Conservation (phyloP, 2,113 vertebrate genomes). For the Nannospalax galili region DNA sequence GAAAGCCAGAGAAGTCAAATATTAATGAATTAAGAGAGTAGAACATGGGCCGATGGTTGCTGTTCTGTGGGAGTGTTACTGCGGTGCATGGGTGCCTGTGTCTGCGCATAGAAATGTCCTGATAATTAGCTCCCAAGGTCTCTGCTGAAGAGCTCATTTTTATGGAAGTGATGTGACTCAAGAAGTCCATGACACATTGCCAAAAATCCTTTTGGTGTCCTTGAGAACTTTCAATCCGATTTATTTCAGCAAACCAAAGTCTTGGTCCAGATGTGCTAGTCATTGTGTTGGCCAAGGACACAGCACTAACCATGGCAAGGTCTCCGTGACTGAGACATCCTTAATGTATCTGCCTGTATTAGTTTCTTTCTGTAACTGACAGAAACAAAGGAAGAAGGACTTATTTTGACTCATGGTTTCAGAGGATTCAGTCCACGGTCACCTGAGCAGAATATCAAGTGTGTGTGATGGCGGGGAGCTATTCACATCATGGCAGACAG, state of each 20-base stretch:
- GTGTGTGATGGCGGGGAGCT: background rate
- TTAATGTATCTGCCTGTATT: background rate
- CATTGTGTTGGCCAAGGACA: background rate
- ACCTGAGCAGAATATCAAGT: background rate
- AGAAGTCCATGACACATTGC: background rate
- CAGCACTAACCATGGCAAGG: background rate
- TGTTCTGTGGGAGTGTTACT: background rate
- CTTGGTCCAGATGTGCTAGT: background rate
- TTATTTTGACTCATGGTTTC: too few relatives aligned
- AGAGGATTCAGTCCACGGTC: background rate
- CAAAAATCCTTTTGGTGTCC: conserved; percentile 29
- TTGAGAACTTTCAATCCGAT: conserved; percentile 51
- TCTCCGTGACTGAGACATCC: background rate
- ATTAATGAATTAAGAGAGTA: conserved; percentile 73
- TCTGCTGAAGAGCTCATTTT: conserved; percentile 25
- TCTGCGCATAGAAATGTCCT: conserved; percentile 31
- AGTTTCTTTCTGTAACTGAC: background rate
- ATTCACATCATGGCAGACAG: background rate
- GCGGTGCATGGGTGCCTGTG: background rate
- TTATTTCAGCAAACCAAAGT: background rate
- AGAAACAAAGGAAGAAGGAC: background rate
- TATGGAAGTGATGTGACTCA: background rate
- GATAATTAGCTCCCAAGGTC: conserved; percentile 57
- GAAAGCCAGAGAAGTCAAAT: conserved; percentile 74
- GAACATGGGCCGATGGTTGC: background rate